These are phyloP conservation scores for Epizoanthus scotinus DNA, from an alignment of 92 coral and sea anemone genomes.

Conservation along the genomic window DNA sequence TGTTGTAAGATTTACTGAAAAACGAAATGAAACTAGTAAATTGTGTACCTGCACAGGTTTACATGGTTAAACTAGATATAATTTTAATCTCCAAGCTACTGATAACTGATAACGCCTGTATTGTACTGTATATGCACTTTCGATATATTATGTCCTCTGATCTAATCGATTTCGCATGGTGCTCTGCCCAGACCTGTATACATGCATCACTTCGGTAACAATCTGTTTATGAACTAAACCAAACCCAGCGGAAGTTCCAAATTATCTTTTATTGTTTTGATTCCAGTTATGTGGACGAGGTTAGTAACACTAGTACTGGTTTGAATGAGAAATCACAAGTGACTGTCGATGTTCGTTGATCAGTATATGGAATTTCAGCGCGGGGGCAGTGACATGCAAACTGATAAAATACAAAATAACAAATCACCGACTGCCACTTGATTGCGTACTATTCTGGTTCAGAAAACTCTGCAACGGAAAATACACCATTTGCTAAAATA, in stretches of 20 bases:
- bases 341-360: neutral
- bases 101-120: no score
- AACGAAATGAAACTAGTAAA: no score
- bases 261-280: neutral
- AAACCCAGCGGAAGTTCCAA: neutral
- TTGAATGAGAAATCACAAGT: neutral
- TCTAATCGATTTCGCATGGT: no score
- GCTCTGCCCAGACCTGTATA: no score
- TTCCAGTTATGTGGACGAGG: neutral
- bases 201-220: neutral
- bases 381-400: neutral
- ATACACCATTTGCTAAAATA: neutral
- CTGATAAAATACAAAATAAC: neutral
- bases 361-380: neutral
- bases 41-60: no score
- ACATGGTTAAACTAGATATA: no score
- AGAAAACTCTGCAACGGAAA: neutral
- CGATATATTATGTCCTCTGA: no score
- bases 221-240: neutral
- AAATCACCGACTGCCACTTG: neutral
- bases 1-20: no score
- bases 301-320: neutral
- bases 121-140: no score
- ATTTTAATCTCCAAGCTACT: no score
- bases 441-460: neutral